Conservation (phyloP, 92 coral and sea anemone genomes). For the Montipora capitata region DNA sequence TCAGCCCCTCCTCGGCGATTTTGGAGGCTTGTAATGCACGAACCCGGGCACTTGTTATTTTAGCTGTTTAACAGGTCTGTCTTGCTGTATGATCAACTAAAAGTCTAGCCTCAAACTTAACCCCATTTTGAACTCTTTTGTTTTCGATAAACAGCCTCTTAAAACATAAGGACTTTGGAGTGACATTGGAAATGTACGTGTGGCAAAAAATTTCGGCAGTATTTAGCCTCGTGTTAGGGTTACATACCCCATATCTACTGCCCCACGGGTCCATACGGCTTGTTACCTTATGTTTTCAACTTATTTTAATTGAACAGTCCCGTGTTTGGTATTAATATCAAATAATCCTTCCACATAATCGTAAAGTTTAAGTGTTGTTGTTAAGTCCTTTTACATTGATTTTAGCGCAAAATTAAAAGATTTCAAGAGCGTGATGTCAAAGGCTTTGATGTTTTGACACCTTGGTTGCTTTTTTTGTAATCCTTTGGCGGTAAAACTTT, state of each 20-base stretch:
- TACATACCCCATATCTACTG: slow-evolving; percentile 67
- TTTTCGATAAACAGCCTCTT: slow-evolving; percentile 45
- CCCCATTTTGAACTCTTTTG: slow-evolving; percentile 40
- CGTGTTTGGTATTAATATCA: not conserved
- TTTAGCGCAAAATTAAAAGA: slow-evolving; percentile 26
- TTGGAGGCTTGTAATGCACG: slow-evolving; percentile 83
- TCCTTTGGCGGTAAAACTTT: slow-evolving; percentile 64
- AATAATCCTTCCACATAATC: not conserved
- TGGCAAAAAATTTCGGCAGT: slow-evolving; percentile 13
- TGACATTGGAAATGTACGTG: slow-evolving; percentile 45
- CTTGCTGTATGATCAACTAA: not conserved
- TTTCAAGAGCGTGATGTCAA: slow-evolving; percentile 16
- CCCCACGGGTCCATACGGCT: not conserved
- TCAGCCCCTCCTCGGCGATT: slow-evolving; percentile 92
- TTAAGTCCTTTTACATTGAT: not conserved
- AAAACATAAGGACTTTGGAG: slow-evolving; percentile 6
- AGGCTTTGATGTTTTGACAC: slow-evolving; percentile 33
- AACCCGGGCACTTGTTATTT: slow-evolving; percentile 63
- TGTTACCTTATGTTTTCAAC: slow-evolving; percentile 39
- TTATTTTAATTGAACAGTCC: not conserved
- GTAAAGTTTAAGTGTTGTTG: not conserved
- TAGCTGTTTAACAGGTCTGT: slow-evolving; percentile 42
- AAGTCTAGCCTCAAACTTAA: slow-evolving; percentile 28
- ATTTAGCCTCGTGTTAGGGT: slow-evolving; percentile 46
- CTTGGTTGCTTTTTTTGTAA: slow-evolving; percentile 46